Evolutionary conservation across 2,113 vertebrate genomes (phyloP), one percentile per base, ranked within the genome.

Genomic region (Lamprotornis superbus): DNA sequence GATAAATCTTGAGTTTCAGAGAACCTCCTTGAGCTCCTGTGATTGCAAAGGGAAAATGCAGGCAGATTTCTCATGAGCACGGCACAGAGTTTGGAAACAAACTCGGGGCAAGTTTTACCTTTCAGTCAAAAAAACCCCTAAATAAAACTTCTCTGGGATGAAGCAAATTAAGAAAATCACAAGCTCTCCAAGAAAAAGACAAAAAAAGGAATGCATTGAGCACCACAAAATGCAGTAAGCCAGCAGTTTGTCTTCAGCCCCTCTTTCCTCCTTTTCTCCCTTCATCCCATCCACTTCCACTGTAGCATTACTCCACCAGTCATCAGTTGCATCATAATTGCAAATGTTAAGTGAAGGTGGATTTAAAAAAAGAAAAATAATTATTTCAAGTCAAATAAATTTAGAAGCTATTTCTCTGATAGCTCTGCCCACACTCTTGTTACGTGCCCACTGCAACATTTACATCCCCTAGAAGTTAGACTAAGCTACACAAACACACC

Each of bases 1-100:
- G 80, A 65, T 14, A 89, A 89, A 80, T 39, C 65, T 89, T 89
- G 90, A 92, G 75, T 85, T 91, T 85, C 33, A 95, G 74, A 67
- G 68, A 90, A 59, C 40, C 88, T 87, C 83, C 60, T 0, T 28
- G 63, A 39, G 69, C 31, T 74, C 55, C 82, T 64, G 31, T 12
- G 52, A 81, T 16, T 70, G 42, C 1, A 10, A 1, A 76, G 37
- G 70, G 25, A 55, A 70, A 92, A 86, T 0, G 4, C 53, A 24
- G 0, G 12, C 33, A 59, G 60, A 39, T 42, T 80, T 46, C 7
- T 11, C 5, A 80, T 0, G 5, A 57, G 76, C 46, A n/a, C 0
- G 0, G 73, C 10, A 71, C 12, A 40, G 6, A 60, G 49, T 47
- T 69, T 25, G 40, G 82, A 74, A 77, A 89, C 35, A 84, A 91